phyloP scores from a whole-genome alignment of 2,888 invertebrate species.

The Sericinus montela region DNA sequence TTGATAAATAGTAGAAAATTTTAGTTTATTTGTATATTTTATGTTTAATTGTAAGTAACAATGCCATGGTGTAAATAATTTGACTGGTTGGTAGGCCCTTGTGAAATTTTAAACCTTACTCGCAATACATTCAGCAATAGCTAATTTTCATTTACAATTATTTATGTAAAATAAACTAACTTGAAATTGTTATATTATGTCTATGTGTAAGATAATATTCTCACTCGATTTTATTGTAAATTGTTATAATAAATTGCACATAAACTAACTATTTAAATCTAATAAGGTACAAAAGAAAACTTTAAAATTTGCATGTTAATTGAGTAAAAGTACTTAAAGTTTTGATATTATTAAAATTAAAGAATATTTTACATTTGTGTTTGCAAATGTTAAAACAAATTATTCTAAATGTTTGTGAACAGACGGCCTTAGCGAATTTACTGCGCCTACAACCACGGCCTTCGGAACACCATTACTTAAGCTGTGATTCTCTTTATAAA shows the following conservation, averaged over 20 bases:
- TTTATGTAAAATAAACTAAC: constrained; percentile 2
- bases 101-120: constrained; percentile 1
- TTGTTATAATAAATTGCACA: constrained; percentile 10
- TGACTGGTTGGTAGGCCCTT: constrained; percentile 16
- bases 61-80: constrained; percentile 26
- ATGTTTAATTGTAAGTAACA: constrained; percentile 26
- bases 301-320: neutral
- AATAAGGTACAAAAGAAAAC: constrained; percentile 26
- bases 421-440: constrained; percentile 47
- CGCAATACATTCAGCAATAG: constrained; percentile 6
- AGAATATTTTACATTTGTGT: constrained; percentile 35
- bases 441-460: constrained; percentile 53
- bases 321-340: constrained; percentile 56
- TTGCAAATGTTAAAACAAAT: constrained; percentile 30
- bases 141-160: constrained; percentile 5
- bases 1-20: constrained; percentile 45
- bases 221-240: constrained; percentile 3
- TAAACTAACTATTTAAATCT: constrained; percentile 8
- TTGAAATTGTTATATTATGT: constrained; percentile 11
- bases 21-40: constrained; percentile 46
- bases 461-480: constrained; percentile 65
- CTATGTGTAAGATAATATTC: constrained; percentile 7
- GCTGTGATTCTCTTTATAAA: constrained; percentile 73
- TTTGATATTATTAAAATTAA: constrained; percentile 51
- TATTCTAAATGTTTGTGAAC: constrained; percentile 46